phyloP scores from a whole-genome alignment of 2,888 invertebrate genomes.

The Calameuta idolon region DNA sequence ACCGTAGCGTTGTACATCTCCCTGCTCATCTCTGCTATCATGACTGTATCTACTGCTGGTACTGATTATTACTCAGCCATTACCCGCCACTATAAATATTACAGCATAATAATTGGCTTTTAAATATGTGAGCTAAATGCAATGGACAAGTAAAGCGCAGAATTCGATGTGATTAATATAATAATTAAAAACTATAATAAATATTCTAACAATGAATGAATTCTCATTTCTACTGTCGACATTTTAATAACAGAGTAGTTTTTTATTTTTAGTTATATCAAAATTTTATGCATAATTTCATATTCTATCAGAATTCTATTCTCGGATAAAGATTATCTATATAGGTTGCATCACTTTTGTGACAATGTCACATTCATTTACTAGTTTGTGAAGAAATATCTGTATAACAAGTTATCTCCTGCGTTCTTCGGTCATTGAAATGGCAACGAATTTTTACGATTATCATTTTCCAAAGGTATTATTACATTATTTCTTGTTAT shows the following conservation, averaged over 20 bases:
- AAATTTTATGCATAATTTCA: background rate
- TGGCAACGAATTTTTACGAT: conserved; percentile 27
- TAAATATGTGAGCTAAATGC: background rate
- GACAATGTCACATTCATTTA: background rate
- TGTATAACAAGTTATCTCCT: background rate
- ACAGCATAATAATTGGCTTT: background rate
- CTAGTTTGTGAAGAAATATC: background rate
- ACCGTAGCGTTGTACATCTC: too few relatives aligned
- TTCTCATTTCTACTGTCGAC: conserved; percentile 22
- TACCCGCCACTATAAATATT: background rate
- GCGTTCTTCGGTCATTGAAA: background rate
- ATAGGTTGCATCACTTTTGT: background rate
- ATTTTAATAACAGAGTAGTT: background rate
- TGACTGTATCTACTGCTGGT: background rate
- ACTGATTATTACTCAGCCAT: too few relatives aligned
- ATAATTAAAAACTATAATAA: background rate
- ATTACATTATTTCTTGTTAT: background rate
- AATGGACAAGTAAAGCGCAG: background rate
- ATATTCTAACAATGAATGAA: conserved; percentile 13
- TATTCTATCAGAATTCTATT: background rate
- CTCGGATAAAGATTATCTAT: background rate
- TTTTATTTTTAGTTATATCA: background rate
- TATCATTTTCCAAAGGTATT: conserved; percentile 31
- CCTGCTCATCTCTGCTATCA: too few relatives aligned
- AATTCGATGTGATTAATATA: background rate